Percentiles rank a stretch among this genome's conserved stretches.
Evolutionary conservation across 1,140 invertebrate genomes (phyloP).

Genomic region (Physella acuta): DNA sequence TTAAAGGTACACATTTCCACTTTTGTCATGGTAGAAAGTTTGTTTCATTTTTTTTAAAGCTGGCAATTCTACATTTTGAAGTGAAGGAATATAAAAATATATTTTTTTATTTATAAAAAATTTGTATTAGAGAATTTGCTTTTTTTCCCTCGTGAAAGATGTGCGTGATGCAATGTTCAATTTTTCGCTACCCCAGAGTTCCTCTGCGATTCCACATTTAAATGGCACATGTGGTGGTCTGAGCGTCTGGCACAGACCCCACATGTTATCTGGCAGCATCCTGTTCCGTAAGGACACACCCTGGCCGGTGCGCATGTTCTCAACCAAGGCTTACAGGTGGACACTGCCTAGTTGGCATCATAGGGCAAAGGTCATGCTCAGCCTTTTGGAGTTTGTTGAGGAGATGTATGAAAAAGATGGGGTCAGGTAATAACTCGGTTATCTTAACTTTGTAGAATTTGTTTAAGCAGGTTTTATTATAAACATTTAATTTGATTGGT

Average conservation of each 20-base stretch:
- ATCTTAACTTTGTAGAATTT: no score
- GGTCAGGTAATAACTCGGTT: not conserved
- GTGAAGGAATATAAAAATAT: no score
- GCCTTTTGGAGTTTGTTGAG: constrained; percentile 16
- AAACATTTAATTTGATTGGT: no score
- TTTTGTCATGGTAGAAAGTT: no score
- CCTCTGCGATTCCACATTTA: constrained; percentile 1
- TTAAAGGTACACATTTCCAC: no score
- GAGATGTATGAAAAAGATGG: constrained; percentile 17
- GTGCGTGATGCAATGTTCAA: no score
- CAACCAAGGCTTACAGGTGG: constrained; percentile 8
- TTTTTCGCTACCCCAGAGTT: not conserved
- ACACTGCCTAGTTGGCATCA: constrained; percentile 11
- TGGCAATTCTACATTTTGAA: no score
- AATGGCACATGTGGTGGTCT: constrained; percentile 20
- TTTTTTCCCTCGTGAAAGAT: no score
- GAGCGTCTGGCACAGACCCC: constrained; percentile 16
- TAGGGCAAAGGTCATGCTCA: constrained; percentile 22
- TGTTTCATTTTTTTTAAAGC: no score
- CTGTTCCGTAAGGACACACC: not conserved
- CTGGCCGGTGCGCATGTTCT: constrained; percentile 11
- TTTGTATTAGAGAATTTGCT: no score
- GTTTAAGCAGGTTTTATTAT: no score
- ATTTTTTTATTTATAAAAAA: no score
- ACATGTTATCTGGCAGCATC: not conserved